Base-by-base conservation (phyloP, 92 coral and sea anemone species). In the Desmophyllum pertusum region DNA sequence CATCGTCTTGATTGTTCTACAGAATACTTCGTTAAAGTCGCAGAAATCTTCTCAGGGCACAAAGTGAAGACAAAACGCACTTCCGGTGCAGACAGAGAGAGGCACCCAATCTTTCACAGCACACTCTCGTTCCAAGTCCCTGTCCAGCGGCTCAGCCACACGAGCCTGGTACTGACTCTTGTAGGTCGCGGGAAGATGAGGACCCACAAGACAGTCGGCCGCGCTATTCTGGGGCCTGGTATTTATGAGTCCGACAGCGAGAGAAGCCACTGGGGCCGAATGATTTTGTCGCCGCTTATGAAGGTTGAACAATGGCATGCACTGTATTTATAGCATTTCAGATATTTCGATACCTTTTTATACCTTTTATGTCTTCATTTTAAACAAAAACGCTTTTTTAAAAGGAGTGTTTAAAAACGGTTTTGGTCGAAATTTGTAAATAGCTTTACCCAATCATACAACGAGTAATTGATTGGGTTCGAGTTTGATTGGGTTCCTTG, bases 211-310 rank as follows among this genome's bases (percentile, higher is more conserved):
- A 76, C 86, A n/a, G 87, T 90, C 50, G 95, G 95, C 55, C 95
- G 95, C 52, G 90, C 80, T 2, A 81, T 87, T 45, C 86, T 92
- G 71, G 93, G 95, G 6, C 95, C 93, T 7, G 84, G 86, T 18
- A 80, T 92, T 36, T 83, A 70, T 62, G 91, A 50, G 69, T 83
- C 87, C 37, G 94, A 85, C 35, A 84, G 66, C 35, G 93, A 90
- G 55, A 78, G 90, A 51, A 92, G 91, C 41, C 95, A 92, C 92
- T 92, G 95, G 95, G 95, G 95, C 36, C 82, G 89, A 80, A 92
- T 92, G 95, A 79, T 87, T 15, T 76, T 82, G 55, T 75, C 79
- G 41, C 91, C 95, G 3, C 59, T 70, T 30, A 75, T 74, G 21
- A 40, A 75, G 50, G 72, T 88, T 15, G 87, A 87, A 37, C 95